Percentiles rank a stretch among this genome's conserved stretches.
Conservation (phyloP, 2,888 invertebrate genomes). For the Microplitis manilae region DNA sequence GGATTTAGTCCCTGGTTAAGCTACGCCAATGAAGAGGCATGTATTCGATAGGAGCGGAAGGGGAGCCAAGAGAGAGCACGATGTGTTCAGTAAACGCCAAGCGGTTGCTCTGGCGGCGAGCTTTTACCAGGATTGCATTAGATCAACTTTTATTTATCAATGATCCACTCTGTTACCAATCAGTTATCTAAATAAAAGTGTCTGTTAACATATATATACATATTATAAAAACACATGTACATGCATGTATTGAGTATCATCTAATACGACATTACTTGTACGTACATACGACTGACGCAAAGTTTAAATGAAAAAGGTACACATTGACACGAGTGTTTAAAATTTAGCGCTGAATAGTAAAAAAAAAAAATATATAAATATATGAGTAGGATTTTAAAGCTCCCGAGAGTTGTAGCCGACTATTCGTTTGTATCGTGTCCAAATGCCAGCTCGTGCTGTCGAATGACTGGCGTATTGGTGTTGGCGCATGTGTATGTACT, state of each 20-base stretch:
- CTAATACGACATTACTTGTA: too few species aligned
- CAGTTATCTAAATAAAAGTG: constrained; percentile 5
- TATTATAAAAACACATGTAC: neutral
- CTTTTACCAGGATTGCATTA: constrained; percentile 45
- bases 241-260: neutral
- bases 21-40: constrained; percentile 37
- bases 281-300: neutral
- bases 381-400: neutral
- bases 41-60: constrained; percentile 27
- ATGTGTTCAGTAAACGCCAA: constrained; percentile 57
- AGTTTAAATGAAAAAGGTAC: neutral
- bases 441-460: constrained; percentile 20
- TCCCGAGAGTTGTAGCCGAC: neutral
- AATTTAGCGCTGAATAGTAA: neutral
- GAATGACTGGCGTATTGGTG: constrained; percentile 2
- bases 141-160: constrained; percentile 46
- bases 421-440: constrained; percentile 10
- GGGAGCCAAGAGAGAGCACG: constrained; percentile 43
- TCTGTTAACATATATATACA: neutral
- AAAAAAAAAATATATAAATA: neutral
- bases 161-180: constrained; percentile 30
- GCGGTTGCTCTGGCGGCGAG: constrained; percentile 53
- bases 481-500: neutral
- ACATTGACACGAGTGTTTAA: neutral
- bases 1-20: neutral